Evolutionary conservation across 2,888 invertebrate genomes (phyloP).

Genomic region (Volucella inflata): DNA sequence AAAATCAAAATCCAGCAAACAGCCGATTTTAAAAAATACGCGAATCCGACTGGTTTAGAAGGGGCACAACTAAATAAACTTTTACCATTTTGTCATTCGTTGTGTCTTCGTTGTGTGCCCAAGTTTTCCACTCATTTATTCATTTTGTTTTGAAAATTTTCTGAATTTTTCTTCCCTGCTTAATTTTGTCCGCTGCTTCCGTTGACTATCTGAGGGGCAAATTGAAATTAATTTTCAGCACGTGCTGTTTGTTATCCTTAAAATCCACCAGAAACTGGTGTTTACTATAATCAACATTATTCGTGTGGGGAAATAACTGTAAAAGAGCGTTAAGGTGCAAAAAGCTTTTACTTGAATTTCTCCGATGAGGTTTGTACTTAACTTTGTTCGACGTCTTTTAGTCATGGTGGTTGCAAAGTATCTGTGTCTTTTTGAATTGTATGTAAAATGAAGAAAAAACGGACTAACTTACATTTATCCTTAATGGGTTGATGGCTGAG

Average conservation of each 20-base stretch:
- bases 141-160: not conserved
- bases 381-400: constrained; percentile 1
- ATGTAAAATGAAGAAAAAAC: too few relatives aligned
- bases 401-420: not conserved
- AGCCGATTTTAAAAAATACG: constrained; percentile 5
- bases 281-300: constrained; percentile 44
- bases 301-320: not conserved
- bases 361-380: not conserved
- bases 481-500: too few relatives aligned
- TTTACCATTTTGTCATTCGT: constrained; percentile 29
- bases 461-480: too few relatives aligned
- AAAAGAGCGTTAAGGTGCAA: not conserved
- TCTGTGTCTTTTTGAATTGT: not conserved
- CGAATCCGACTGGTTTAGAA: not conserved
- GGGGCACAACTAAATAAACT: constrained; percentile 11
- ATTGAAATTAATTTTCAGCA: constrained; percentile 55
- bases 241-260: constrained; percentile 41
- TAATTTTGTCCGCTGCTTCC: not conserved
- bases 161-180: not conserved
- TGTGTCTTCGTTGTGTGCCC: constrained; percentile 26
- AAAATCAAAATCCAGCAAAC: too few relatives aligned
- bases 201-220: not conserved
- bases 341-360: constrained; percentile 32
- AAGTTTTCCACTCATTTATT: constrained; percentile 25
- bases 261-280: constrained; percentile 12